Conservation (phyloP, 2,113 vertebrate species). For the Grammomys surdaster region DNA sequence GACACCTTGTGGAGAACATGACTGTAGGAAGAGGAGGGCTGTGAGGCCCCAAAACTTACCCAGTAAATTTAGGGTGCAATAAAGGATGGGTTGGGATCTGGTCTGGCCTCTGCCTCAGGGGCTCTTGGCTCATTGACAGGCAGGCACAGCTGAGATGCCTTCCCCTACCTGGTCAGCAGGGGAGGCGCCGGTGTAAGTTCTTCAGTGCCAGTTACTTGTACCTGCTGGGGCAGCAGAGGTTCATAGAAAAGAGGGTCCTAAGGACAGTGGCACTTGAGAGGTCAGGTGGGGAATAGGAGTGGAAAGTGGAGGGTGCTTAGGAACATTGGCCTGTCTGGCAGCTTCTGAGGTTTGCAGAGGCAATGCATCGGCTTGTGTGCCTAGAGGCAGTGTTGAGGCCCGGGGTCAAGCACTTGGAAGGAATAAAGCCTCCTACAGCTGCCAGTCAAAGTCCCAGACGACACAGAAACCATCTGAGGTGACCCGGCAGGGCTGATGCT, state of each 20-base stretch:
- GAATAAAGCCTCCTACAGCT: not conserved
- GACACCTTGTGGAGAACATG: conserved; percentile 7
- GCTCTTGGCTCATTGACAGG: not conserved
- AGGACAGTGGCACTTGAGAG: not conserved
- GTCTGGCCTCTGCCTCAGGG: not conserved
- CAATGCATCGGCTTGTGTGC: not conserved
- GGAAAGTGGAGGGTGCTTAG: not conserved
- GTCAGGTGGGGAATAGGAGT: not conserved
- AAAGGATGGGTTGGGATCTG: not conserved
- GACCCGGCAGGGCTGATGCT: not conserved
- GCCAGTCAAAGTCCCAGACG: not conserved
- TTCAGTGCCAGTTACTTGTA: not conserved
- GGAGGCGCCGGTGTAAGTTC: too few species aligned
- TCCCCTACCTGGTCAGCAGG: not conserved
- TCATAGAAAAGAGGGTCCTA: not conserved
- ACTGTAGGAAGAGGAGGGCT: not conserved
- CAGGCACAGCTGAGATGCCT: not conserved
- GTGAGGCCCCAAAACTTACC: not conserved
- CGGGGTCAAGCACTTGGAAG: not conserved
- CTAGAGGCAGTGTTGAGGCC: not conserved
- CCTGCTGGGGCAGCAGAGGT: not conserved
- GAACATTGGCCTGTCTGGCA: not conserved
- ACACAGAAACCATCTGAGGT: not conserved
- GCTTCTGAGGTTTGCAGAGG: not conserved
- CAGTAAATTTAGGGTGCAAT: not conserved